A percentile compares a stretch with the other conserved stretches of the same genome.
Conservation (phyloP, 2,888 invertebrate species). For the Rotaria sp. region DNA sequence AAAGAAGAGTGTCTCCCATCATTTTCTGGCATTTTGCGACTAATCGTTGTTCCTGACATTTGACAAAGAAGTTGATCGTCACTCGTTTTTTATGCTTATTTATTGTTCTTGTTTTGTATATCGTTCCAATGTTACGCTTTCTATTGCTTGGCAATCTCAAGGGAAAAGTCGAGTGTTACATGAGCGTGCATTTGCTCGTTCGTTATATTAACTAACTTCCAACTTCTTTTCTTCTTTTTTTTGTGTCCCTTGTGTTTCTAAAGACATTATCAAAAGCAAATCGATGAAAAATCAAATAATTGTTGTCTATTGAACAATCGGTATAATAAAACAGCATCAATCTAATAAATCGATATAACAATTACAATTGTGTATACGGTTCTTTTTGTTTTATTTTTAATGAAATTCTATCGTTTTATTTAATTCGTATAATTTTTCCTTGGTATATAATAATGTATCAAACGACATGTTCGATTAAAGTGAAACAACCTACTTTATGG, state of each 20-base stretch:
- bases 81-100: neutral
- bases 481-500: neutral
- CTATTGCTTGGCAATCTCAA: neutral
- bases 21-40: neutral
- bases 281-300: neutral
- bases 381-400: neutral
- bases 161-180: neutral
- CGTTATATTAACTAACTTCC: neutral
- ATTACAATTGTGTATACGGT: too few relatives aligned
- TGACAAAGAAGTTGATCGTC: slow-evolving; percentile 13
- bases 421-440: neutral
- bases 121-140: neutral
- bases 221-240: neutral
- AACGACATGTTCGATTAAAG: neutral
- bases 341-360: too few relatives aligned
- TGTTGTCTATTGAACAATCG: neutral
- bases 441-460: neutral
- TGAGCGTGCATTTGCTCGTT: neutral
- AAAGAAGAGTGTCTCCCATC: neutral
- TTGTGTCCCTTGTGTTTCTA: neutral
- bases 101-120: neutral
- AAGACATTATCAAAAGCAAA: neutral
- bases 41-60: slow-evolving; percentile 6
- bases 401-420: neutral
- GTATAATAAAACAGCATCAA: neutral